These are phyloP conservation scores for Cydia splendana DNA, from an alignment of 1,140 invertebrate genomes.

Conservation along the genomic window DNA sequence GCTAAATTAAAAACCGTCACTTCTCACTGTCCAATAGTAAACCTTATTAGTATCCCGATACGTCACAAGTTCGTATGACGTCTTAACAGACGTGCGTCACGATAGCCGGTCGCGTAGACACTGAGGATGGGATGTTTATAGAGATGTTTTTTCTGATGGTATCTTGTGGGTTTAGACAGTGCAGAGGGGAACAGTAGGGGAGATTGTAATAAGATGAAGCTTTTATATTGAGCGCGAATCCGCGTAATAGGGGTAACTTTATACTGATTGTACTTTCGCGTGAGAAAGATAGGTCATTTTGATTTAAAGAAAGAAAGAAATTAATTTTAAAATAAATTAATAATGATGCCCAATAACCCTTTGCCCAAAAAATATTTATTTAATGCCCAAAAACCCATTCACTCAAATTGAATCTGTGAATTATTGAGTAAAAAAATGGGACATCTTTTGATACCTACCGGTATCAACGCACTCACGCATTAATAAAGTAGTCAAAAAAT, in stretches of 20 bases:
- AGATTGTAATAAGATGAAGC: background rate
- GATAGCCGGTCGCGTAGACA: constrained; percentile 3
- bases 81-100: background rate
- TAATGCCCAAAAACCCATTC: no score
- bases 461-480: no score
- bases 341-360: no score
- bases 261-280: background rate
- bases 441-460: no score
- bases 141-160: background rate
- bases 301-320: no score
- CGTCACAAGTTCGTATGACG: background rate
- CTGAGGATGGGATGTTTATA: constrained; percentile 20
- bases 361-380: no score
- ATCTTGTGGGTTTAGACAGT: constrained; percentile 3
- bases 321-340: no score
- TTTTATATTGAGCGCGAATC: background rate
- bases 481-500: no score
- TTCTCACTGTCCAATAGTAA: background rate
- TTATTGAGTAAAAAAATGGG: no score
- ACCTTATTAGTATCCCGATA: background rate
- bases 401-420: no score
- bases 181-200: constrained; percentile 21
- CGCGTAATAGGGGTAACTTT: background rate
- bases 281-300: background rate
- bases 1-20: constrained; percentile 28